Evolutionary conservation across 2,113 vertebrate genomes (phyloP).

Genomic region (Hoplias malabaricus): DNA sequence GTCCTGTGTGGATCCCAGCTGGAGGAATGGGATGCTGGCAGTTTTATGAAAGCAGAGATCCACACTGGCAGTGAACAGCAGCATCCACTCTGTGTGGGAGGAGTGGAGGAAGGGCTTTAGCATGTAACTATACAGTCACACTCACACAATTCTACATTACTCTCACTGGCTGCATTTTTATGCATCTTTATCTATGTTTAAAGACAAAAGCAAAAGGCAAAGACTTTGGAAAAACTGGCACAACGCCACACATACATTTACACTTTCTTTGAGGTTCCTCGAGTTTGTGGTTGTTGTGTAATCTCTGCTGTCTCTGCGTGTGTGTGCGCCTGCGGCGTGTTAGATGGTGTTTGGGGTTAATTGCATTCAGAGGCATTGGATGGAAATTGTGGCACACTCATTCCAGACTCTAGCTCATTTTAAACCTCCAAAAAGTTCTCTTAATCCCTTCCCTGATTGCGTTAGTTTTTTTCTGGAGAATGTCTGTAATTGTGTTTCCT

Average conservation of each 20-base stretch:
- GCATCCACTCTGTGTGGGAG: constrained; percentile 56
- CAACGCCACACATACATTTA: neutral
- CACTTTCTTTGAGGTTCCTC: neutral
- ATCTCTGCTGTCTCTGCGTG: neutral
- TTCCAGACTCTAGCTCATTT: neutral
- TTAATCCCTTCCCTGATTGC: no score
- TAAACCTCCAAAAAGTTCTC: neutral
- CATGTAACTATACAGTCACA: neutral
- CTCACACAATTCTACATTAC: neutral
- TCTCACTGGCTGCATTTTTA: neutral
- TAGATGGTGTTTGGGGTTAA: constrained; percentile 38
- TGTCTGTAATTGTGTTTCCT: no score
- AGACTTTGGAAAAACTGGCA: neutral
- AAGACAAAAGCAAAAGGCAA: neutral
- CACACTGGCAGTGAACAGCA: constrained; percentile 45
- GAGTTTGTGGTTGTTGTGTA: constrained; percentile 10
- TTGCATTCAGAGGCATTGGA: constrained; percentile 19
- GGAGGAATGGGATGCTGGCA: constrained; percentile 45
- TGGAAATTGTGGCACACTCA: neutral
- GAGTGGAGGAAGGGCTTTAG: constrained; percentile 31
- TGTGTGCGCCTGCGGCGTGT: neutral
- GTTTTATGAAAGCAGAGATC: constrained; percentile 40
- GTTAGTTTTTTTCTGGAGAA: no score
- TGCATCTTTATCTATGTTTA: neutral
- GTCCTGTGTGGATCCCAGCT: neutral